phyloP scores from a whole-genome alignment of 2,797 vertebrate genomes.

The Chelonia mydas region DNA sequence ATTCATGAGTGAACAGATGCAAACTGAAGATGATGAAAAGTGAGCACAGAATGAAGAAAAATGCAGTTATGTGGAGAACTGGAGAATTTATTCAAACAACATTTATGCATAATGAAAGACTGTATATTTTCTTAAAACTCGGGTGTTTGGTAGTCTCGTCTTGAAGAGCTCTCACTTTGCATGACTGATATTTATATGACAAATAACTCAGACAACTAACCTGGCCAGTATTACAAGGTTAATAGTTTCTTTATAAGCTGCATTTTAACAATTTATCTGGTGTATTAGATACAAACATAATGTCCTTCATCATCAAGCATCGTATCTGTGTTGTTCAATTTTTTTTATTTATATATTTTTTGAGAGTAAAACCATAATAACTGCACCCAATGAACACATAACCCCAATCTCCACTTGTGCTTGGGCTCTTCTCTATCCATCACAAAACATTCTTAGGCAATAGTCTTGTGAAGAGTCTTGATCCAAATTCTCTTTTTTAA shows the following conservation, averaged over 20 bases:
- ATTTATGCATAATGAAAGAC: not conserved
- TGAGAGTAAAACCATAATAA: slow-evolving; percentile 5
- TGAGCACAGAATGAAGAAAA: not conserved
- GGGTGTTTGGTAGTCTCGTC: not conserved
- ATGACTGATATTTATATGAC: slow-evolving; percentile 3
- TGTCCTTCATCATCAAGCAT: not conserved
- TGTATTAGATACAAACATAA: slow-evolving; percentile 34
- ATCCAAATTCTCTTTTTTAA: slow-evolving; percentile 55
- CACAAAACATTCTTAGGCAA: not conserved
- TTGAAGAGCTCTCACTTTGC: not conserved
- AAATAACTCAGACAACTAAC: slow-evolving; percentile 11
- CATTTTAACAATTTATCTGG: not conserved
- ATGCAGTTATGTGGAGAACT: not conserved
- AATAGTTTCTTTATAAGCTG: not conserved
- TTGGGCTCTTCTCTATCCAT: not conserved
- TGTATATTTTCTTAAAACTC: not conserved
- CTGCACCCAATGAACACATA: not conserved
- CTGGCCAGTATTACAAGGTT: not conserved
- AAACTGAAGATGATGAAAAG: not conserved
- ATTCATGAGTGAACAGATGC: not conserved
- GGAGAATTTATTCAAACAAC: not conserved
- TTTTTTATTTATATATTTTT: not conserved
- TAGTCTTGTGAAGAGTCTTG: not conserved
- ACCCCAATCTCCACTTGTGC: not conserved
- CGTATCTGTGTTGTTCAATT: not conserved